Base-by-base conservation (phyloP, 2,797 vertebrate genomes). In the Synanceia verrucosa region DNA sequence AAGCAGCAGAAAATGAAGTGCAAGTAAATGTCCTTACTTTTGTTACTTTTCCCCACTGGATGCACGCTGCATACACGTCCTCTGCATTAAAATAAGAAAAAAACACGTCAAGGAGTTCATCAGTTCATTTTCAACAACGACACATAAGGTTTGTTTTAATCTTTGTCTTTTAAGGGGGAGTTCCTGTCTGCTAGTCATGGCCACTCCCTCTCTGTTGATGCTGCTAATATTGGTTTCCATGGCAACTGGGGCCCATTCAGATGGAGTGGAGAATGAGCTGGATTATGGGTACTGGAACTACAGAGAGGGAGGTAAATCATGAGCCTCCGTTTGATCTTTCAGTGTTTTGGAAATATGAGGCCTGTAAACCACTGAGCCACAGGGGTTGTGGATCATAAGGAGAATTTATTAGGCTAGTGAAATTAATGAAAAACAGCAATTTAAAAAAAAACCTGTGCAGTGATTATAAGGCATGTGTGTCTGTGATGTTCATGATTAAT, bases 271-370 rank as follows among this genome's bases (percentile, higher is more conserved):
- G 76, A 95, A 94, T 60, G 89, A 94, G 64, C 78, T 94, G 90
- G 92, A 94, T 84, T 91, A 93, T 52, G 93, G 93, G 41, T 87
- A 88, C 83, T 95, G 94, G 94, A 95, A 95, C 91, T 95, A 94
- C 88, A 93, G 94, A 89, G 94, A 95, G 52, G 94, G 94, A 94
- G 93, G 94, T 95, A 88, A 92, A 85, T 85, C 76, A 65, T 10
- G 5, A 67, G 57, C 14, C 19, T 47, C 19, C 41, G 39, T 82
- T 87, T 85, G 60, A 85, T 87, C 71, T 66, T 19, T 8, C 10
- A 4, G 34, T 57, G 36, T 62, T 33, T 39, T n/a, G 12, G 23
- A 66, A 73, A 84, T 47, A 75, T 3, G 4, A 9, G 34, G 33
- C 31, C 60, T 26, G 44, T 74, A 84, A 87, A 88, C 87, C 74